Conservation (phyloP, 2,888 invertebrate genomes). For the Pyrrhia umbra region DNA sequence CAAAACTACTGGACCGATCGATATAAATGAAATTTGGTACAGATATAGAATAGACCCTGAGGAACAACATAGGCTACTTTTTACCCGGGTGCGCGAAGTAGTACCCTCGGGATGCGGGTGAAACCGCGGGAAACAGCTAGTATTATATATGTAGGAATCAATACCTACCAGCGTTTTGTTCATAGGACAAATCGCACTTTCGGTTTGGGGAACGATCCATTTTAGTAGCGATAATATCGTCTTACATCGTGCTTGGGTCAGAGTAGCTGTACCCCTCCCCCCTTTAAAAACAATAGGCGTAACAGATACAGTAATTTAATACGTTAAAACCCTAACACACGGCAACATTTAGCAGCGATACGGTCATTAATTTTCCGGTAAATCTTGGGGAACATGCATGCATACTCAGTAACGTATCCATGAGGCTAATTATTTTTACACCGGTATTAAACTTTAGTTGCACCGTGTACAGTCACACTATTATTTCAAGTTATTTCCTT, state of each 20-base stretch:
- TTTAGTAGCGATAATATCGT: too few species aligned
- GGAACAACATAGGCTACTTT: too few species aligned
- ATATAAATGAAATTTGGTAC: too few species aligned
- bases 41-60: too few species aligned
- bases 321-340: slow-evolving; percentile 1
- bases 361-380: slow-evolving; percentile 38
- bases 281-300: slow-evolving; percentile 3
- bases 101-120: too few species aligned
- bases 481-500: slow-evolving; percentile 24
- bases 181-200: not conserved
- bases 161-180: not conserved
- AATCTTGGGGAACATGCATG: slow-evolving; percentile 35
- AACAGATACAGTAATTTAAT: not conserved
- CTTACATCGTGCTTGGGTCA: too few species aligned
- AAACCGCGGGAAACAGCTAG: too few species aligned
- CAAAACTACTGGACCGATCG: too few species aligned
- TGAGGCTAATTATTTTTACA: slow-evolving; percentile 26
- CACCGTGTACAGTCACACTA: slow-evolving; percentile 23
- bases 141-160: too few species aligned
- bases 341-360: slow-evolving; percentile 29
- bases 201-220: not conserved
- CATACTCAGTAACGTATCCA: slow-evolving; percentile 23
- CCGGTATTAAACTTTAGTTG: slow-evolving; percentile 14
- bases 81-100: too few species aligned
- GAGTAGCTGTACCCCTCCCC: not conserved